Conservation (phyloP, 2,888 invertebrate species). For the Harmothoe impar region DNA sequence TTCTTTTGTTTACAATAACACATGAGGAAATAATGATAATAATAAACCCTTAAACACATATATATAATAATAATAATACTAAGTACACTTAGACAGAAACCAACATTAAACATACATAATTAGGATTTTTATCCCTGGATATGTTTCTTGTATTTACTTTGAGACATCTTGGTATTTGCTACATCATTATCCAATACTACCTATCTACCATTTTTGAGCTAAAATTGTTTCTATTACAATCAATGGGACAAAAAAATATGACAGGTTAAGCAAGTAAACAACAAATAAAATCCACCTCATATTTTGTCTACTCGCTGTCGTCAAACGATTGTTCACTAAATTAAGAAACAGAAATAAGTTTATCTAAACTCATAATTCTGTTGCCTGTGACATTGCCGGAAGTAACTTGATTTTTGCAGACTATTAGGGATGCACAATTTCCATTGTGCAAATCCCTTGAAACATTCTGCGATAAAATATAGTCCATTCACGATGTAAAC, state of each 20-base stretch:
- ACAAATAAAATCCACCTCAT: background rate
- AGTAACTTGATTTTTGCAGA: no score
- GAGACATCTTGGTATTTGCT: slow-evolving; percentile 1
- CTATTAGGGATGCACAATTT: no score
- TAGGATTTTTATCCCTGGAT: background rate
- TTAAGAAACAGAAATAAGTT: background rate
- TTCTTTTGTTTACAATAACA: background rate
- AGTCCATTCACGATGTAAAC: no score
- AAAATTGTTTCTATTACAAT: background rate
- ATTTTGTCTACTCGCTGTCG: background rate
- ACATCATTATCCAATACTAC: background rate
- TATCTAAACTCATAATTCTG: background rate
- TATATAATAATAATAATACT: background rate
- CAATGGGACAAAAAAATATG: background rate
- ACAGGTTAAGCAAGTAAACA: background rate
- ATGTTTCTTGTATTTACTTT: slow-evolving; percentile 2
- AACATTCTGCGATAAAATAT: no score
- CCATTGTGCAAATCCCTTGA: no score
- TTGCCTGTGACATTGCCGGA: no score
- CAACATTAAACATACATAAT: background rate
- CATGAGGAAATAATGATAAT: background rate
- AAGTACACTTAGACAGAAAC: background rate
- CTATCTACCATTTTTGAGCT: background rate
- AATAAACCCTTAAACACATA: background rate
- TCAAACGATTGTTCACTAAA: background rate